Conservation (phyloP, 2,888 invertebrate genomes). For the Crematogaster levior region DNA sequence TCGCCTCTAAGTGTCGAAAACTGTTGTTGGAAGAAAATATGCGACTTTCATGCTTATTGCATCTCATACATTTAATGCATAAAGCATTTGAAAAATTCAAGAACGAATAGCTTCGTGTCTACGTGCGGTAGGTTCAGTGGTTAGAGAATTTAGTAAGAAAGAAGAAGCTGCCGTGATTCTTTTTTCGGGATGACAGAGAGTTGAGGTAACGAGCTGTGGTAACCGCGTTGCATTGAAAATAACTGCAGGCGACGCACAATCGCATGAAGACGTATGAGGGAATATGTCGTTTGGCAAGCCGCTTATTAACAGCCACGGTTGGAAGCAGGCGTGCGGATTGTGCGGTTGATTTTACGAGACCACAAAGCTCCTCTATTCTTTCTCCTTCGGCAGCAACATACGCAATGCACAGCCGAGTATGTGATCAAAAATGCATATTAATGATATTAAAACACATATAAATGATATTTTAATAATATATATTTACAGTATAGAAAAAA, state of each 20-base stretch:
- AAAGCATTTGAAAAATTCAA: slow-evolving; percentile 5
- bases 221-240: slow-evolving; percentile 66
- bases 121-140: slow-evolving; percentile 22
- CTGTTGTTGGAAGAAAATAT: background rate
- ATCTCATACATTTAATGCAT: slow-evolving; percentile 18
- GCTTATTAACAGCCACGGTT: slow-evolving; percentile 72
- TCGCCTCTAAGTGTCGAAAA: background rate
- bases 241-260: slow-evolving; percentile 43
- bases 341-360: slow-evolving; percentile 80
- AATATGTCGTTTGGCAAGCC: slow-evolving; percentile 63
- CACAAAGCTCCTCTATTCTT: slow-evolving; percentile 73
- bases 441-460: background rate
- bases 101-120: slow-evolving; percentile 25
- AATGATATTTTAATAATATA: too few relatives aligned
- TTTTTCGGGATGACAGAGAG: slow-evolving; percentile 40
- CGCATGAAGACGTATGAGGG: slow-evolving; percentile 70
- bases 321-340: slow-evolving; percentile 70
- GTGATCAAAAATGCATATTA: background rate
- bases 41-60: slow-evolving; percentile 32
- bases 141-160: slow-evolving; percentile 39
- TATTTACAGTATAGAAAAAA: too few relatives aligned
- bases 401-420: background rate
- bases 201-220: slow-evolving; percentile 67
- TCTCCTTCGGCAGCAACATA: slow-evolving; percentile 14
- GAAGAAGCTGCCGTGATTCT: slow-evolving; percentile 24